Evolutionary conservation across 2,888 invertebrate genomes (phyloP).

Genomic region (Eupithecia abbreviata): DNA sequence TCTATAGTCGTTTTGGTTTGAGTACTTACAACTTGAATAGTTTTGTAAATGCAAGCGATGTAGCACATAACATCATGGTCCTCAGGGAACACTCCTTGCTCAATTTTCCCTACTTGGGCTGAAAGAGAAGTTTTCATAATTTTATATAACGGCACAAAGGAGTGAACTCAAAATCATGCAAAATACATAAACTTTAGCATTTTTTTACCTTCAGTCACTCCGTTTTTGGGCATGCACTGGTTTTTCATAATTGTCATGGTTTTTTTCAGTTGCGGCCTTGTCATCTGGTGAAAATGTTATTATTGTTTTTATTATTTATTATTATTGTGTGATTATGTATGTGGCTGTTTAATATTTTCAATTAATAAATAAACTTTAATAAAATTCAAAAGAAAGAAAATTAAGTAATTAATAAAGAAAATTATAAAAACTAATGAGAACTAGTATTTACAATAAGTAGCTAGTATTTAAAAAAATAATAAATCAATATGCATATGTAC

Average conservation of each 20-base stretch:
- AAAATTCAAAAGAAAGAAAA: too few species aligned
- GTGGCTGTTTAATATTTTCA: not conserved
- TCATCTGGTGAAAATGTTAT: slow-evolving; percentile 58
- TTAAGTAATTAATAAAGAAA: too few species aligned
- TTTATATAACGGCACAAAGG: not conserved
- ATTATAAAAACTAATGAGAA: too few species aligned
- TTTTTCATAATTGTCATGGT: slow-evolving; percentile 84
- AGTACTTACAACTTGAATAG: slow-evolving; percentile 63
- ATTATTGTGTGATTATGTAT: too few species aligned
- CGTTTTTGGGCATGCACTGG: slow-evolving; percentile 84
- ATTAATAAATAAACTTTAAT: not conserved
- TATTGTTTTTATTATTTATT: too few species aligned
- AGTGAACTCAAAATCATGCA: not conserved
- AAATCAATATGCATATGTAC: too few species aligned
- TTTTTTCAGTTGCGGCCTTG: slow-evolving; percentile 83
- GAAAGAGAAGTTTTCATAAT: slow-evolving; percentile 37
- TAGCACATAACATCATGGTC: slow-evolving; percentile 72
- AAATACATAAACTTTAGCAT: not conserved
- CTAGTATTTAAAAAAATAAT: not conserved
- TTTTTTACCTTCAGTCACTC: slow-evolving; percentile 77
- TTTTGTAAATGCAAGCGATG: slow-evolving; percentile 67
- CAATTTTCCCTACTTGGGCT: slow-evolving; percentile 70
- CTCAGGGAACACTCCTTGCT: slow-evolving; percentile 67
- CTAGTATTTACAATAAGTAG: not conserved
- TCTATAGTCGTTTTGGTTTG: not conserved